Base-by-base conservation (phyloP, 1,140 invertebrate genomes). In the Drosophila nannoptera region DNA sequence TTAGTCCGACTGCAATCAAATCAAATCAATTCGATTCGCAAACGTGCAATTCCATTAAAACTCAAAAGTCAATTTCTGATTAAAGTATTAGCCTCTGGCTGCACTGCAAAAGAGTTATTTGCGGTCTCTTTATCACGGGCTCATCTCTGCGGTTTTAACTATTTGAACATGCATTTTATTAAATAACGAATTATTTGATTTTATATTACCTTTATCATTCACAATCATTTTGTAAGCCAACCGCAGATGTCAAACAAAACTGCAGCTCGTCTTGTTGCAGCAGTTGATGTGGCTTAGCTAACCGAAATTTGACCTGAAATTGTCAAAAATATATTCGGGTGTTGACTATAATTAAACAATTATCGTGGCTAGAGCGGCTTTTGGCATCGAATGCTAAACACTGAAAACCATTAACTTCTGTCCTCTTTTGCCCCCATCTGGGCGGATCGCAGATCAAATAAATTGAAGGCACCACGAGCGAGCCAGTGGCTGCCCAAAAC, bases 391-490 rank as follows among this genome's bases (percentile, higher is more conserved):
- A 49, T 64, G 38, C 8, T 42, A 12, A 56, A 64, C 35, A 43
- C 11, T 52, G 12, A 29, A 55, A 32, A 60, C 63, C 43, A 71
- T 71, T 64, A 69, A 40, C 43, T 29, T 14, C 22, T 29, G 49
- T 53, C 52, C 31, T 60, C 74, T 68, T 68, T 38, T 63, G 46
- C 48, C 38, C 49, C 22, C 46, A 67, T 69, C 73, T 66, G 64
- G 55, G 65, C 65, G 54, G 64, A 52, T 12, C 5, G 53, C 2
- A 32, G 14, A 66, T 35, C 56, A 78, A 75, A 80, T 78, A 83
- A 80, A 80, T 80, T 70, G 75, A 74, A 68, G 73, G 70, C 70
- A 50, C 33, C 59, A 56, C 56, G 49, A 62, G 45, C 67, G 55
- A 43, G 66, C 52, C 64, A 69, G 35, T 36, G 60, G 32, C 36